A percentile compares a stretch with the other conserved stretches of the same genome.
Evolutionary conservation across 2,113 vertebrate species (phyloP).

Genomic region (Phaethornis superciliosus): DNA sequence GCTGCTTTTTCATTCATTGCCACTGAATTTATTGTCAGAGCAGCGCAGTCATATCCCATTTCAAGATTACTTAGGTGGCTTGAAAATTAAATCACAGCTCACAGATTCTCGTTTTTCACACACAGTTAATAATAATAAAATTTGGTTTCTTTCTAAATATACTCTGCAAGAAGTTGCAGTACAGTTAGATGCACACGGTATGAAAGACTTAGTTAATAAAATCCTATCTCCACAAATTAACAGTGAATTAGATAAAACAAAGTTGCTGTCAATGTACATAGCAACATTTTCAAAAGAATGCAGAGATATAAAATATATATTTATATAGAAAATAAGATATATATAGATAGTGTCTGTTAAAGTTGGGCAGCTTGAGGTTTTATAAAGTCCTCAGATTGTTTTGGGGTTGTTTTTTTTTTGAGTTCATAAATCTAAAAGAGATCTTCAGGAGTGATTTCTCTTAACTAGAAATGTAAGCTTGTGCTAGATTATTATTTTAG

Average conservation of each 20-base stretch:
- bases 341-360: neutral
- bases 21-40: slow-evolving; percentile 71
- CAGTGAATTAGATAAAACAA: neutral
- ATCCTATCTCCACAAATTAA: neutral
- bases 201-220: slow-evolving; percentile 14
- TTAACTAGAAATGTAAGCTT: neutral
- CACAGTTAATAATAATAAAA: neutral
- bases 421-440: neutral
- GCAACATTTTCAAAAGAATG: neutral
- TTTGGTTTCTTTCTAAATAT: neutral
- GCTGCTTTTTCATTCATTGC: slow-evolving; percentile 71
- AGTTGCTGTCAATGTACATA: neutral
- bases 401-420: neutral
- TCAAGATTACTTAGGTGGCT: slow-evolving; percentile 66
- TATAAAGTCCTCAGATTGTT: neutral
- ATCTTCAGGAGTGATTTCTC: neutral
- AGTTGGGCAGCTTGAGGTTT: neutral
- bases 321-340: too few species aligned
- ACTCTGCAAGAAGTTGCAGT: neutral
- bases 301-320: neutral
- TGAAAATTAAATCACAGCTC: slow-evolving; percentile 72
- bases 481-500: neutral
- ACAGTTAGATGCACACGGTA: neutral
- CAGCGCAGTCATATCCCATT: slow-evolving; percentile 67
- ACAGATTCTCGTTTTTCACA: slow-evolving; percentile 38